Evolutionary conservation across 2,797 vertebrate genomes (phyloP).

Genomic region (Falco cherrug): DNA sequence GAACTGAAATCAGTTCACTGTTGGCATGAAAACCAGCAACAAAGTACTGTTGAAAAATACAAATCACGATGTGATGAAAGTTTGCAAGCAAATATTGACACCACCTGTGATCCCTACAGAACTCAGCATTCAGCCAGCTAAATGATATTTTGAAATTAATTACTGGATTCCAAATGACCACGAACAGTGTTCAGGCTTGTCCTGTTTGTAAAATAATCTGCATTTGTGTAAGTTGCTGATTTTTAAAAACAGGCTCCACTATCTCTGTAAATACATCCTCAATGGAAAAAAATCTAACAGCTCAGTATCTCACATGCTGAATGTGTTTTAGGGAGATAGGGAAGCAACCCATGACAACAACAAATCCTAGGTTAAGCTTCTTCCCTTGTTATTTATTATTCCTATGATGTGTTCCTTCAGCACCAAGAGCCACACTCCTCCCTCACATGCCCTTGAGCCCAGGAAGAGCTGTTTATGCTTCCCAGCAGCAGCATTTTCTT

Average conservation of each 20-base stretch:
- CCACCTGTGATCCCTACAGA: neutral
- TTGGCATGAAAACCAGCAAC: neutral
- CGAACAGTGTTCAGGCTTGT: neutral
- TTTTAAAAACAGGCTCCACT: constrained; percentile 42
- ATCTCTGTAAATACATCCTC: constrained; percentile 40
- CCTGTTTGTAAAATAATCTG: constrained; percentile 32
- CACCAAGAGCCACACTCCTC: neutral
- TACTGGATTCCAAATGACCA: neutral
- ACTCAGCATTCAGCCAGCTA: neutral
- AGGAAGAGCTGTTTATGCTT: neutral
- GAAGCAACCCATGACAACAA: constrained; percentile 56
- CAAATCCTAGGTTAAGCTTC: constrained; percentile 59
- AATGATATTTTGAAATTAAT: constrained; percentile 31
- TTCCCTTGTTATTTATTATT: constrained; percentile 14
- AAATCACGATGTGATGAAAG: neutral
- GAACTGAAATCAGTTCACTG: neutral
- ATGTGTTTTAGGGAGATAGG: constrained; percentile 63
- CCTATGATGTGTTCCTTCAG: neutral
- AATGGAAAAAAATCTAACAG: constrained; percentile 36
- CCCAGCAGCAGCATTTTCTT: neutral
- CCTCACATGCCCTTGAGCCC: neutral
- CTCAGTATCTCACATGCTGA: constrained; percentile 59
- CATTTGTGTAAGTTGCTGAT: constrained; percentile 24
- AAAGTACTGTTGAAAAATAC: neutral
- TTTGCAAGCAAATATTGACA: neutral